Evolutionary conservation across 2,888 invertebrate species (phyloP).

Genomic region (Stenotaenia linearis): DNA sequence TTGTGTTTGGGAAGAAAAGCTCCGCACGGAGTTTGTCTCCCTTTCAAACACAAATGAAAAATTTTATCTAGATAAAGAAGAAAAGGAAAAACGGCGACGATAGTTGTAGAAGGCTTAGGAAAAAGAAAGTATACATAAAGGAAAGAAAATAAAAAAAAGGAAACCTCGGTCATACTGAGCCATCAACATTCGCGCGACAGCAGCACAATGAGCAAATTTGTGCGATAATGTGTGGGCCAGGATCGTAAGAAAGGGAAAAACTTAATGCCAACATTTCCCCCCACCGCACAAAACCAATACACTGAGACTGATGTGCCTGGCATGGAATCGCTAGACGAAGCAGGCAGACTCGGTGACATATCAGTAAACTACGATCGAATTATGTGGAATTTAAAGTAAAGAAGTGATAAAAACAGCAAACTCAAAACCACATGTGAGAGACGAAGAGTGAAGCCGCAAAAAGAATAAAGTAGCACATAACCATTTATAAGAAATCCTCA

Average conservation of each 20-base stretch:
- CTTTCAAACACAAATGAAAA: background rate
- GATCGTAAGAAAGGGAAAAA: background rate
- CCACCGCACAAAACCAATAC: background rate
- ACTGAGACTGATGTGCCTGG: background rate
- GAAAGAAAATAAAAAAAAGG: too few relatives aligned
- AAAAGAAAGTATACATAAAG: background rate
- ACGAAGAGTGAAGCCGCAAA: background rate
- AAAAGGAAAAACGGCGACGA: background rate
- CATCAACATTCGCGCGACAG: background rate
- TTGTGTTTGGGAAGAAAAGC: background rate
- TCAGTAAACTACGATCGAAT: background rate
- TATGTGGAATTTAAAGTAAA: conserved; percentile 9
- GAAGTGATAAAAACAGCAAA: background rate
- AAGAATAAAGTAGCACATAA: background rate
- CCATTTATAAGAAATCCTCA: background rate
- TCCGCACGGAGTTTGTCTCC: background rate
- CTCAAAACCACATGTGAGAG: background rate
- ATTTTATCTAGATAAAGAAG: background rate
- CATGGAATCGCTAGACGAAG: background rate
- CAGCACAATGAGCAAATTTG: conserved; percentile 4
- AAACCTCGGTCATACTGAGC: background rate
- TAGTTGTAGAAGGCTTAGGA: background rate
- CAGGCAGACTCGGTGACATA: background rate
- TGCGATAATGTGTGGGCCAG: background rate
- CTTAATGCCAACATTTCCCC: background rate